These are phyloP conservation scores for Ophion obscuratus DNA, from an alignment of 2,888 invertebrate genomes.

Conservation along the genomic window DNA sequence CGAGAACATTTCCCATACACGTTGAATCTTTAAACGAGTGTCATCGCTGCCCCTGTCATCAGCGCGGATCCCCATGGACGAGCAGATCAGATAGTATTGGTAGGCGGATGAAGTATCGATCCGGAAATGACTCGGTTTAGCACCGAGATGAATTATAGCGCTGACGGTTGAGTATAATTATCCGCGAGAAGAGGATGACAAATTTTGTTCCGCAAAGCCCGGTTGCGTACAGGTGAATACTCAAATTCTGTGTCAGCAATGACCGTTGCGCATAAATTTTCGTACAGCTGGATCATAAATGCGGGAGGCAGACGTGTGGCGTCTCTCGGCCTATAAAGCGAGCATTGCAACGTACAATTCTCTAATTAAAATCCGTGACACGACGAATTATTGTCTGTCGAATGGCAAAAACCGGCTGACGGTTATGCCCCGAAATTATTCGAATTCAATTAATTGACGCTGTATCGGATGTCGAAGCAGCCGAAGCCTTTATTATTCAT, in stretches of 20 bases:
- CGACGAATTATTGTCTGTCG: slow-evolving; percentile 46
- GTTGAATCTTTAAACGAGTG: background rate
- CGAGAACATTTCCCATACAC: too few relatives aligned
- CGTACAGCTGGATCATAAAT: slow-evolving; percentile 57
- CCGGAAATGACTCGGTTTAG: slow-evolving; percentile 21
- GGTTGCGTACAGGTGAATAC: slow-evolving; percentile 27
- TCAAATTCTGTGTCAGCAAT: slow-evolving; percentile 59
- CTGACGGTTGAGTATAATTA: slow-evolving; percentile 50
- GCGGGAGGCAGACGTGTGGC: slow-evolving; percentile 11
- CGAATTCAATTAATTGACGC: slow-evolving; percentile 57
- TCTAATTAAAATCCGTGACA: slow-evolving; percentile 63
- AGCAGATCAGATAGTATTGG: background rate
- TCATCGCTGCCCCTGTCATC: background rate
- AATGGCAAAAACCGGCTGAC: slow-evolving; percentile 39
- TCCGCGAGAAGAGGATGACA: slow-evolving; percentile 21
- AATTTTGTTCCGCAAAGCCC: background rate
- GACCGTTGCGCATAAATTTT: slow-evolving; percentile 60
- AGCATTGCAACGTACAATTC: slow-evolving; percentile 42
- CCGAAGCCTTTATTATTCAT: slow-evolving; percentile 21
- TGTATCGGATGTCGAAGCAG: slow-evolving; percentile 23
- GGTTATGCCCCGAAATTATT: slow-evolving; percentile 36
- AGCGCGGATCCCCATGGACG: background rate
- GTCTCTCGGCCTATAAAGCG: slow-evolving; percentile 5
- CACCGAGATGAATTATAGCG: slow-evolving; percentile 43
- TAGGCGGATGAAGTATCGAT: background rate